Conservation (phyloP, 64 coral and sea anemone genomes). For the Actinia equina region DNA sequence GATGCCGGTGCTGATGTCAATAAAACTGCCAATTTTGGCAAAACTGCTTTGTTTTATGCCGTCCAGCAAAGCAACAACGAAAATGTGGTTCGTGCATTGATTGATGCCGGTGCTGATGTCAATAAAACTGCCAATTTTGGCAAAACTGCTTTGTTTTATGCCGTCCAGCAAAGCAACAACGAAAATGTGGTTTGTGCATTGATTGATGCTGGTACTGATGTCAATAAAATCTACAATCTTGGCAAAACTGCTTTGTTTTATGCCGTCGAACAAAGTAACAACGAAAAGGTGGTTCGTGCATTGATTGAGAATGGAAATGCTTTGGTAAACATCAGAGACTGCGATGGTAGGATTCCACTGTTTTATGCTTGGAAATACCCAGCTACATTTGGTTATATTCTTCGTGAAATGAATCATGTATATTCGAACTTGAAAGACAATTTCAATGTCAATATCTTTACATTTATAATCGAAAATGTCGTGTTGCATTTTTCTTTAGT, state of each 20-base stretch:
- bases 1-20: background rate
- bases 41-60: background rate
- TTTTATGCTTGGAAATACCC: background rate
- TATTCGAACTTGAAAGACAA: background rate
- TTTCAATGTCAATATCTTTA: background rate
- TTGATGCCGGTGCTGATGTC: background rate
- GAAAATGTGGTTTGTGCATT: background rate
- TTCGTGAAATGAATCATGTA: background rate
- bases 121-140: background rate
- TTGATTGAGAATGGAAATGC: background rate
- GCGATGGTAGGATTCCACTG: background rate
- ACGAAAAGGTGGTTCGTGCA: background rate
- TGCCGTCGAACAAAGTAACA: background rate
- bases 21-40: background rate
- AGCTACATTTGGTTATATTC: background rate
- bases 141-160: background rate
- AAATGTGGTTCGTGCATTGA: background rate
- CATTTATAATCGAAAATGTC: background rate
- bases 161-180: background rate
- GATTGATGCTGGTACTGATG: background rate
- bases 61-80: background rate
- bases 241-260: constrained; percentile 1
- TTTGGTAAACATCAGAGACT: background rate
- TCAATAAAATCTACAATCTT: background rate
- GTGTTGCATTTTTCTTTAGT: background rate